Base-by-base conservation (phyloP, 2,888 invertebrate genomes). In the Acronicta psi region DNA sequence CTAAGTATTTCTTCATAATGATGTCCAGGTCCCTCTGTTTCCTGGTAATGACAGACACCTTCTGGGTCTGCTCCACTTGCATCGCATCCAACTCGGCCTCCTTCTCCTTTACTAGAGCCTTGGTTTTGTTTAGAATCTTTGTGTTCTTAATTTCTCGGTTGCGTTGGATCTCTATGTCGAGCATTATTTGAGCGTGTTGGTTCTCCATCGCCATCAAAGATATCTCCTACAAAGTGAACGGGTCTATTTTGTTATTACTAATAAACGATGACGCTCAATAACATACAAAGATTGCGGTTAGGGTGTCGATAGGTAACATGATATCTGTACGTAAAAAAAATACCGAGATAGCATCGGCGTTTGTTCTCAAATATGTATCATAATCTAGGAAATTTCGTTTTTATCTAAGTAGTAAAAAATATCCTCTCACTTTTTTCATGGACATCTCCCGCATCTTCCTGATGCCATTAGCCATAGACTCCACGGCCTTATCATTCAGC, bases 401-500 rank as follows among this genome's bases (percentile, higher is more conserved):
- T 10, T 3, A 29, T 25, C 25, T 7, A 23, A 1, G 1, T 7
- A 7, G 8, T 7, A 25, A 1, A 25, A 9, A 9, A 25, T 25
- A 29, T 11, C 2, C 8, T 29, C 13, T 69, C 70, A 95, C 96
- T 83, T 94, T 90, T 76, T 92, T 92, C 55, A 94, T 85, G 1
- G 92, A 89, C 83, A 92, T 85, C 46, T 95, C 93, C 40, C 94
- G 83, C 86, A 94, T 92, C 68, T 92, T 90, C 77, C 90, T 91
- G 37, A 95, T 93, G 13, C 91, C 92, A 42, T 89, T 90, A 2
- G 94, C 94, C 92, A 94, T 94, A 1, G 87, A 88, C 83, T 95
- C 88, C 5, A 96, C 95, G 0, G 96, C 95, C 79, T 97, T 97
- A 74, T 97, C 96, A 41, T 96, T 95, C 6, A 96, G 94, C 6